A percentile compares a stretch with the other conserved stretches of the same genome.
Evolutionary conservation across 2,113 vertebrate genomes (phyloP).

Genomic region (Muscicapa adusta): DNA sequence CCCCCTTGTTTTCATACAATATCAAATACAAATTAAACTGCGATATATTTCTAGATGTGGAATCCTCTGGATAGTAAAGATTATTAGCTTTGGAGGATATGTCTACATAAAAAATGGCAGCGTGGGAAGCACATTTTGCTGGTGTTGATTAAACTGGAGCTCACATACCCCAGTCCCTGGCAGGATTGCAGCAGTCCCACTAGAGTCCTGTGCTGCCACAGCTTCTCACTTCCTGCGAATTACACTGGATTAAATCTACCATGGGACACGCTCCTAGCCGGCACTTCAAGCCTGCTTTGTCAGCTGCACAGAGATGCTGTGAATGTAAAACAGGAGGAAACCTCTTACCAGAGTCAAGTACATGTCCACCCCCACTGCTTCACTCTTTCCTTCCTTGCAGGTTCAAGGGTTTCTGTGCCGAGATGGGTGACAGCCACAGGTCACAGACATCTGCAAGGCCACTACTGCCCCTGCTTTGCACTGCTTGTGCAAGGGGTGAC

Average conservation of each 20-base stretch:
- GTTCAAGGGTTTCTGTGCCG: background rate
- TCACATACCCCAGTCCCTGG: background rate
- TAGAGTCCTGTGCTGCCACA: background rate
- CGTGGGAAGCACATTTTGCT: background rate
- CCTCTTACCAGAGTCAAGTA: background rate
- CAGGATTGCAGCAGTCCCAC: background rate
- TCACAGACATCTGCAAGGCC: background rate
- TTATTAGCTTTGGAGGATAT: constrained; percentile 38
- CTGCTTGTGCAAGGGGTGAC: background rate
- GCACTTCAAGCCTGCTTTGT: background rate
- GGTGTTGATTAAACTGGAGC: background rate
- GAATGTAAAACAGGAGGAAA: background rate
- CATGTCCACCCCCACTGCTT: fast-evolving
- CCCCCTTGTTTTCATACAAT: background rate
- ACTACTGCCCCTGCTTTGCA: background rate
- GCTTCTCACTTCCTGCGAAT: background rate
- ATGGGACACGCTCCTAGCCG: fast-evolving
- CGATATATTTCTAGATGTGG: background rate
- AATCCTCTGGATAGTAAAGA: constrained; percentile 14
- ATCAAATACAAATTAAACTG: constrained; percentile 34
- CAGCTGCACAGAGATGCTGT: background rate
- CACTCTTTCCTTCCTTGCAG: background rate
- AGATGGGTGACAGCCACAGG: background rate
- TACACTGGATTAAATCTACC: background rate
- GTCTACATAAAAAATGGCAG: constrained; percentile 1